These are phyloP conservation scores for Enteromius trimaculatus DNA, from an alignment of 2,797 vertebrate genomes.

Conservation along the genomic window DNA sequence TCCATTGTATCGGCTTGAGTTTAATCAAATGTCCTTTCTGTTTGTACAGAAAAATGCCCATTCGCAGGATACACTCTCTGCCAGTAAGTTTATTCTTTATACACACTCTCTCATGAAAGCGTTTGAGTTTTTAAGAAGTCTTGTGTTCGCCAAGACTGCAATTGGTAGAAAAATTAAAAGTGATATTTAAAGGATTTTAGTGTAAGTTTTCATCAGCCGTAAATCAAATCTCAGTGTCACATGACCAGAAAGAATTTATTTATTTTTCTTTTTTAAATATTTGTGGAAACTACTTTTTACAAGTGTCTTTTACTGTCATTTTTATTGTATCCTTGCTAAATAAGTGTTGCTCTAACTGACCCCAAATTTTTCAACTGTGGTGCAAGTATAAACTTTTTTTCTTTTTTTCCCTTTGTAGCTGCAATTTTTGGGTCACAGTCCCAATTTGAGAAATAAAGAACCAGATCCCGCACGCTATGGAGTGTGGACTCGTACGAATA, in stretches of 20 bases:
- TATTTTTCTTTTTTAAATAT: not conserved
- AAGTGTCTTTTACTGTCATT: not conserved
- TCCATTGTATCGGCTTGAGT: not conserved
- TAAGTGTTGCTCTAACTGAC: not conserved
- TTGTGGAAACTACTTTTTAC: not conserved
- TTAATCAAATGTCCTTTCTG: not conserved
- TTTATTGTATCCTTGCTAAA: not conserved
- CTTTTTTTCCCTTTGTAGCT: slow-evolving; percentile 69
- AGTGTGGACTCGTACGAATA: slow-evolving; percentile 66
- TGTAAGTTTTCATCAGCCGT: not conserved
- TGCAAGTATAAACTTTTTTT: not conserved
- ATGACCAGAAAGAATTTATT: not conserved
- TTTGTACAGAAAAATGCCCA: slow-evolving; percentile 70
- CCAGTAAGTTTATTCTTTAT: slow-evolving; percentile 77
- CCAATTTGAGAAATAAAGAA: slow-evolving; percentile 82
- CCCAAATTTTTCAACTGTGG: not conserved
- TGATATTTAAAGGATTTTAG: too few species aligned
- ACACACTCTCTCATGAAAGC: not conserved
- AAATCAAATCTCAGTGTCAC: not conserved
- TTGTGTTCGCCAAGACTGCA: not conserved
- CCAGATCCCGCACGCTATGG: slow-evolving; percentile 70
- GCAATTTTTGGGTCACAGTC: slow-evolving; percentile 84
- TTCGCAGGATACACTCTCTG: slow-evolving; percentile 83
- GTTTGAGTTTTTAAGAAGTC: not conserved
- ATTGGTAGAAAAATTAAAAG: not conserved